phyloP scores from a whole-genome alignment of 2,797 vertebrate genomes.

The Leptatherina wallacei region DNA sequence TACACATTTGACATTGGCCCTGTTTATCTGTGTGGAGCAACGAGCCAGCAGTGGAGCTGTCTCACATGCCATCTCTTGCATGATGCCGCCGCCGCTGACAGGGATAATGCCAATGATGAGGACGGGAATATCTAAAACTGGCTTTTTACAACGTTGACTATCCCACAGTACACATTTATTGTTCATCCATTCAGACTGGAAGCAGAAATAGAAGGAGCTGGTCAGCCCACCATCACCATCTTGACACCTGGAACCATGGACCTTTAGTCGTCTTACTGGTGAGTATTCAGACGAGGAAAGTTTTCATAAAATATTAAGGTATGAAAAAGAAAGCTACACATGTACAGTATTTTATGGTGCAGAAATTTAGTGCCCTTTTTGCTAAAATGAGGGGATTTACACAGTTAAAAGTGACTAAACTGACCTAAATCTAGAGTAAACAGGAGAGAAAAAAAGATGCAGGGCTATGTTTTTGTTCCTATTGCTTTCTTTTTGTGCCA shows the following conservation, averaged over 20 bases:
- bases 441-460: conserved; percentile 7
- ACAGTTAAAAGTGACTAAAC: neutral
- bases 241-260: conserved; percentile 47
- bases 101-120: conserved; percentile 19
- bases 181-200: conserved; percentile 22
- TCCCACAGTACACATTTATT: conserved; percentile 12
- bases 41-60: conserved; percentile 25
- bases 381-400: neutral
- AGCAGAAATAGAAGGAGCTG: conserved; percentile 43
- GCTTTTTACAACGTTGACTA: conserved; percentile 38
- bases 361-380: neutral
- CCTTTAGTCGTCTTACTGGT: conserved; percentile 38
- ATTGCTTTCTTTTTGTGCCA: conserved; percentile 32
- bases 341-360: neutral
- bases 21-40: conserved; percentile 45
- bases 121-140: conserved; percentile 32
- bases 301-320: conserved; percentile 4
- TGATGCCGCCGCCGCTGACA: conserved; percentile 38
- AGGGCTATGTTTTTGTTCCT: conserved; percentile 41
- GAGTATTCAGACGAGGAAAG: conserved; percentile 30
- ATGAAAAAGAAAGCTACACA: neutral
- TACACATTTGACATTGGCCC: conserved; percentile 24
- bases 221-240: conserved; percentile 11
- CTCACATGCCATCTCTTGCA: conserved; percentile 55
- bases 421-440: conserved; percentile 2